Evolutionary conservation across 1,140 invertebrate species (phyloP), one percentile per base, ranked within the genome.

Genomic region (Aporrectodea caliginosa): DNA sequence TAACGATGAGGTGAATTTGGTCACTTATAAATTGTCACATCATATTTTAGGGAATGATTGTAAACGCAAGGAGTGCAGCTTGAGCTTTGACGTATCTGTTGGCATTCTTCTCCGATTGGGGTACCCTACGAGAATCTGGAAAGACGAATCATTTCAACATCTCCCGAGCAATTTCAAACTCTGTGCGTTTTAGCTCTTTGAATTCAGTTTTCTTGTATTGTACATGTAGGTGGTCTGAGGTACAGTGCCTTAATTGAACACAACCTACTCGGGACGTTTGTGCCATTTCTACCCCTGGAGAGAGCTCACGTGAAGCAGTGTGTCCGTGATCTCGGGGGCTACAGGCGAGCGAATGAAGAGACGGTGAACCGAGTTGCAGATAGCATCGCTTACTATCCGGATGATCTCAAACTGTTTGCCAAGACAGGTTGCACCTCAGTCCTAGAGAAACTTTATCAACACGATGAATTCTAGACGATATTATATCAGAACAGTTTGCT

Each of bases 251-350:
- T 95, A 0, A 94, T 99, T 82, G 91, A 92, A 68, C 91, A 92
- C 27, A 93, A 93, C 88, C 89, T 98, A 22, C 94, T 99, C 77
- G 95, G 97, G 88, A 92, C 95, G 84, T 98, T 94, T 85, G 90
- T 98, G 76, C 97, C 97, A 79, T 99, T 98, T 86, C 85, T 99
- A 78, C 96, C 97, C 0, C 86, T 99, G 43, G 95, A 98, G 88
- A 91, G 93, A 85, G 83, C 88, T 6, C 96, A 99, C 89, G 91
- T 98, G 2, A 89, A 90, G 81, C 84, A 91, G 78, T 98, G 96
- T 87, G 88, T 90, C 22, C 80, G 80, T 73, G 88, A 90, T 78
- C 43, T 58, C 6, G 22, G 6, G 43, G 6, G 22, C 6, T 58
- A 58, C 43, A 58, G 43, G 22, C 22, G 22, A 6, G 6, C 22